Conservation (phyloP, 2,113 vertebrate genomes). For the Pimephales promelas region DNA sequence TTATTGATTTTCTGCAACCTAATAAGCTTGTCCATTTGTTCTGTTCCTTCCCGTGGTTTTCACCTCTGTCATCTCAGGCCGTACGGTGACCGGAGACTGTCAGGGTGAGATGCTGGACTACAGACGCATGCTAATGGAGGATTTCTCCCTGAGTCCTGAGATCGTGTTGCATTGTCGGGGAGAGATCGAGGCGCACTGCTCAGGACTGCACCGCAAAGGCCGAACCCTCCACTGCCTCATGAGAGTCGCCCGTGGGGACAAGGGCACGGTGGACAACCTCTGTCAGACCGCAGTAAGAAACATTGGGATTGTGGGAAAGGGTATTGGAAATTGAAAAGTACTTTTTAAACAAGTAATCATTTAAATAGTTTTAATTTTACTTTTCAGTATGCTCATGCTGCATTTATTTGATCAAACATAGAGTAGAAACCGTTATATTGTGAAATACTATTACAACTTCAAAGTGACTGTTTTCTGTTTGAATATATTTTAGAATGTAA, state of each 20-base stretch:
- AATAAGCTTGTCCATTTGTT: neutral
- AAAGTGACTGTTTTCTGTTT: too few species aligned
- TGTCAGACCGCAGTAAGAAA: slow-evolving; percentile 90
- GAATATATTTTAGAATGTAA: too few species aligned
- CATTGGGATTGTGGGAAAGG: neutral
- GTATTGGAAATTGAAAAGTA: neutral
- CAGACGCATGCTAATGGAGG: slow-evolving; percentile 89
- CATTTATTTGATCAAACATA: neutral
- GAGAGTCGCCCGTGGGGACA: slow-evolving; percentile 85
- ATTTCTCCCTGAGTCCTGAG: slow-evolving; percentile 87
- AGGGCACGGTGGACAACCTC: slow-evolving; percentile 78
- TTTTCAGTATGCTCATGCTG: neutral
- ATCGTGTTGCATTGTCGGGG: slow-evolving; percentile 89
- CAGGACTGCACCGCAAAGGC: slow-evolving; percentile 85
- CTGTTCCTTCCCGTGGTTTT: neutral
- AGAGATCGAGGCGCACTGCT: slow-evolving; percentile 88
- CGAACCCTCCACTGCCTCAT: slow-evolving; percentile 89
- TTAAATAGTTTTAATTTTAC: neutral
- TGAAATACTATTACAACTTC: neutral
- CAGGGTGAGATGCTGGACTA: slow-evolving; percentile 91
- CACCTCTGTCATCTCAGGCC: slow-evolving; percentile 67
- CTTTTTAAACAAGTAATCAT: neutral
- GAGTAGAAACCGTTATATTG: neutral
- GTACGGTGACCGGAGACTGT: slow-evolving; percentile 87
- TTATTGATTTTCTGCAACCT: slow-evolving; percentile 22